These are phyloP conservation scores for Sitobion miscanthi DNA, from an alignment of 1,140 invertebrate genomes.

Conservation along the genomic window DNA sequence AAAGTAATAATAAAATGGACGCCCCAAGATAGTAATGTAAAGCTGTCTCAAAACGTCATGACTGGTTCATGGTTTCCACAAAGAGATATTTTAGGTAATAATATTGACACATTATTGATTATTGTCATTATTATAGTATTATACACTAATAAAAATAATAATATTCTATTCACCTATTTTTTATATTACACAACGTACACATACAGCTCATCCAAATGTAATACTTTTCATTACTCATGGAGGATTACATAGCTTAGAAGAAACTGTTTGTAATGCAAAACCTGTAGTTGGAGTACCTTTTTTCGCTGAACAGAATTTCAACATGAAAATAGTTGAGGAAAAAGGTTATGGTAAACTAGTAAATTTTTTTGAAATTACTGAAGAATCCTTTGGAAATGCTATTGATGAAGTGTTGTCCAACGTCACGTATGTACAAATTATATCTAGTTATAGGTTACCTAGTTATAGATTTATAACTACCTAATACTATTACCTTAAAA, in stretches of 20 bases:
- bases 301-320: conserved; percentile 62
- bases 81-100: conserved; percentile 57
- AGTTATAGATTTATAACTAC: background rate
- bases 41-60: conserved; percentile 52
- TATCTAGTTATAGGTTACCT: too few species aligned
- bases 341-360: conserved; percentile 60
- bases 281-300: conserved; percentile 66
- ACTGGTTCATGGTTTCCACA: conserved; percentile 57
- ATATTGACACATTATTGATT: background rate
- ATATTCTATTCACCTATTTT: background rate
- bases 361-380: conserved; percentile 29
- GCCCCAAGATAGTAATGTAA: conserved; percentile 60
- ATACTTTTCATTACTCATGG: conserved; percentile 71
- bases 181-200: conserved; percentile 57
- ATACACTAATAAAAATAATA: background rate
- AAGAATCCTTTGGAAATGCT: conserved; percentile 38
- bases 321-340: conserved; percentile 61
- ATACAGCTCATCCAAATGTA: conserved; percentile 65
- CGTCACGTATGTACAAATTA: conserved; percentile 6
- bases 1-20: conserved; percentile 70
- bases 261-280: conserved; percentile 67
- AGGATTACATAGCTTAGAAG: conserved; percentile 69
- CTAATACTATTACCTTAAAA: background rate
- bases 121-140: background rate
- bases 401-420: conserved; percentile 33